Conservation (phyloP, 2,113 vertebrate genomes). For the Dunckerocampus dactyliophorus region DNA sequence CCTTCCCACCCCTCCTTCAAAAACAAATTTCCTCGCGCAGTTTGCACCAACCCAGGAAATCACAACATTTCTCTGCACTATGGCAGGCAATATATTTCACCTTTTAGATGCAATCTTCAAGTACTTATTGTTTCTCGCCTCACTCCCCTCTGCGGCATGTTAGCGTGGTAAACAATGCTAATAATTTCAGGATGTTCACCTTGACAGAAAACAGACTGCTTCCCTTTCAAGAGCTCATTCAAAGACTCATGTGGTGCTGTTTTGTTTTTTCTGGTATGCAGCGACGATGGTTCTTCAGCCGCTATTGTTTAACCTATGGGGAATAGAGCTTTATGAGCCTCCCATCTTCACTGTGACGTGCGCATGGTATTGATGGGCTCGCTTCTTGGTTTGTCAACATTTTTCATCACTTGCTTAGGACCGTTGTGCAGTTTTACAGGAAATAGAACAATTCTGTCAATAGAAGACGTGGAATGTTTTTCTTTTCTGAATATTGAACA, state of each 20-base stretch:
- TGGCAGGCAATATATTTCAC: slow-evolving; percentile 47
- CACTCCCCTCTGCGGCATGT: slow-evolving; percentile 29
- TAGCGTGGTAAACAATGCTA: slow-evolving; percentile 65
- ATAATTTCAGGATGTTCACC: slow-evolving; percentile 63
- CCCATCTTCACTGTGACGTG: slow-evolving; percentile 51
- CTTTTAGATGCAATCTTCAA: slow-evolving; percentile 58
- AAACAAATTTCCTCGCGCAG: slow-evolving; percentile 30
- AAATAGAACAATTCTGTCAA: slow-evolving; percentile 46
- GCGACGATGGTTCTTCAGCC: slow-evolving; percentile 51
- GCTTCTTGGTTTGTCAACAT: slow-evolving; percentile 44
- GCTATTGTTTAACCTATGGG: slow-evolving; percentile 66
- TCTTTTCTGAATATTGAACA: slow-evolving; percentile 20
- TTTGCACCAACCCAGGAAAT: slow-evolving; percentile 39
- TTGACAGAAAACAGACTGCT: slow-evolving; percentile 62
- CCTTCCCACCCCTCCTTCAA: background rate
- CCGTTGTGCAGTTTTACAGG: slow-evolving; percentile 22
- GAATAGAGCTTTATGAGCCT: slow-evolving; percentile 57
- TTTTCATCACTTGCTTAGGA: slow-evolving; percentile 29
- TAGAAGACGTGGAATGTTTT: slow-evolving; percentile 10
- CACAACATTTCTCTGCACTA: slow-evolving; percentile 28
- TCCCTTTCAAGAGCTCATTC: slow-evolving; percentile 57
- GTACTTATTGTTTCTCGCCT: slow-evolving; percentile 41
- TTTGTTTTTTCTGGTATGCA: slow-evolving; percentile 61
- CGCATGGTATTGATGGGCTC: slow-evolving; percentile 48
- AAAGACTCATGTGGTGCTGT: slow-evolving; percentile 46